Evolutionary conservation across 2,113 vertebrate species (phyloP), one percentile per base, ranked within the genome.

Genomic region (Dipodomys stephensi): DNA sequence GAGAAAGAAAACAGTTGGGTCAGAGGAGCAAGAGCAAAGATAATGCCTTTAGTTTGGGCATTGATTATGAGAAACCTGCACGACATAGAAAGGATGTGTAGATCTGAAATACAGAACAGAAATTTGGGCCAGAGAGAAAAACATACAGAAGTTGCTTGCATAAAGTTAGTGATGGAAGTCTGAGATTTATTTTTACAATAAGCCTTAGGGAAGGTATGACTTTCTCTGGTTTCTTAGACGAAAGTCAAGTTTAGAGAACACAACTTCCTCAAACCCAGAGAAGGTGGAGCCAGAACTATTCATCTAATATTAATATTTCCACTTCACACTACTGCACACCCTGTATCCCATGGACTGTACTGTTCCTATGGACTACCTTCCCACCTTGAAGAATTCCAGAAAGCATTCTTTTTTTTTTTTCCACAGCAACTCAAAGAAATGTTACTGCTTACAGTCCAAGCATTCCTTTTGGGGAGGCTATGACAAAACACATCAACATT

Each of bases 371-470:
- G 69, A 74, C 19, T 39, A 57, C 46, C 62, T 19, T 49, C 11
- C 60, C 4, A 44, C 64, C 10, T 60, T 30, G 62, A 86, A 27
- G 39, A 88, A 90, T 83, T 93, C 74, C 76, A 20, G 11, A 79
- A 94, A 86, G 39, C 23, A 76, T 32, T 65, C 64, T 9, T 82
- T 39, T 35, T n/a, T n/a, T 87, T 76, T 39, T 57, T 57, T 16
- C 84, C 53, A 79, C 44, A 94, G 30, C 35, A 90, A 71, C 30
- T 88, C 35, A 28, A n/a, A 94, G 80, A 88, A 93, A 87, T 25
- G 8, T 88, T 67, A 64, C 44, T 67, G 30, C 77, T 92, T 74
- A 62, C 27, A 71, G 88, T 35, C 78, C 65, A 71, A 67, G 76
- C 64, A 32, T 81, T 96, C n/a, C 19, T 88, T 74, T 85, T 57